Percentiles rank a stretch among this genome's conserved stretches.
Conservation (phyloP, 2,113 vertebrate species). For the Clarias macrocephalus region DNA sequence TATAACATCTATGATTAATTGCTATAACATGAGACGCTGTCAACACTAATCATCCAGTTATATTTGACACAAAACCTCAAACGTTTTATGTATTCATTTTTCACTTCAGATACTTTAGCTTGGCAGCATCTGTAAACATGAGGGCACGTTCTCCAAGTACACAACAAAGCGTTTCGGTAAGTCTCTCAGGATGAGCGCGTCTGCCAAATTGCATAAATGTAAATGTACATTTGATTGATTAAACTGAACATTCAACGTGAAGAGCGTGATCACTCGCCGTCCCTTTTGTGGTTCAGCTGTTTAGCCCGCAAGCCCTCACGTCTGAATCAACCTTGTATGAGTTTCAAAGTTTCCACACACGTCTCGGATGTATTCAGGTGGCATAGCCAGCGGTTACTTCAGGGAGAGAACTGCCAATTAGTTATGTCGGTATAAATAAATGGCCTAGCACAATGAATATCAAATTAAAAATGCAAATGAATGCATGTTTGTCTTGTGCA, state of each 20-base stretch:
- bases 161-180: neutral
- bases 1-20: neutral
- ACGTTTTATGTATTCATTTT: neutral
- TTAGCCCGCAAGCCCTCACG: constrained; percentile 14
- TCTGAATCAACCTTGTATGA: constrained; percentile 33
- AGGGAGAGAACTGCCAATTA: constrained; percentile 57
- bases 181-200: neutral
- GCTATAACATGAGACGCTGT: neutral
- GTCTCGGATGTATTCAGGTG: constrained; percentile 41
- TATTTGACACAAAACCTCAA: neutral
- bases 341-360: constrained; percentile 38
- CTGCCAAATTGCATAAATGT: neutral
- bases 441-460: constrained; percentile 51
- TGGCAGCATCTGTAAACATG: neutral
- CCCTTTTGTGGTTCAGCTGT: constrained; percentile 18
- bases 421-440: constrained; percentile 56
- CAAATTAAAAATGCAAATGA: constrained; percentile 60
- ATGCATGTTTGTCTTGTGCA: constrained; percentile 39
- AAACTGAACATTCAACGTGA: constrained; percentile 33
- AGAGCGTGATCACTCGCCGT: neutral
- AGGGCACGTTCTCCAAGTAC: neutral
- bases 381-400: constrained; percentile 49
- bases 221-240: constrained; percentile 15
- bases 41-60: neutral
- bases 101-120: neutral